A percentile compares a stretch with the other conserved stretches of the same genome.
These are phyloP conservation scores for Automeris io DNA, from an alignment of 2,888 invertebrate genomes.

Conservation along the genomic window DNA sequence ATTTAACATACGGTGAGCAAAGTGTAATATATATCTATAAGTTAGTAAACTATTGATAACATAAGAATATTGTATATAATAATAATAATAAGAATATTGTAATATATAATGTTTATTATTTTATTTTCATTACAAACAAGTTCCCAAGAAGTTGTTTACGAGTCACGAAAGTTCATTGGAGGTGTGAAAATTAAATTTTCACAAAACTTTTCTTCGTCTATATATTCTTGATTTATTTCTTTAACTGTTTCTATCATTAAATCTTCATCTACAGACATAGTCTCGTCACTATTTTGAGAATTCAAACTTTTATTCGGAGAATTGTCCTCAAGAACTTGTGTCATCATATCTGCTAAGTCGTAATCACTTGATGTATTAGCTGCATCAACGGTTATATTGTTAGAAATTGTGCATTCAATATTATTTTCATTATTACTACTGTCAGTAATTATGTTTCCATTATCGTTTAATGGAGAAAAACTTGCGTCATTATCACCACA, in stretches of 20 bases:
- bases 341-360: constrained; percentile 50
- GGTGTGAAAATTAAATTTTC: constrained; percentile 48
- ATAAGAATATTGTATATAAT: too few relatives aligned
- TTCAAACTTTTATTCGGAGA: constrained; percentile 7
- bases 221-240: constrained; percentile 44
- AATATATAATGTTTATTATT: too few relatives aligned
- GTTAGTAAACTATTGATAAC: too few relatives aligned
- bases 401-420: not conserved
- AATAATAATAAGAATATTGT: too few relatives aligned
- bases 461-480: not conserved
- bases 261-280: constrained; percentile 42
- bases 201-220: constrained; percentile 11
- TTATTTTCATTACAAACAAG: not conserved
- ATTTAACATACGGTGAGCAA: too few relatives aligned
- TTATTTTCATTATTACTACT: constrained; percentile 1
- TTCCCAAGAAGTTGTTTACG: not conserved
- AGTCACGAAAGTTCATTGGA: constrained; percentile 46
- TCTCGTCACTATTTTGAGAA: constrained; percentile 15
- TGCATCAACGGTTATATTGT: not conserved
- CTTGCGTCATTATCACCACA: not conserved
- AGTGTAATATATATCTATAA: too few relatives aligned
- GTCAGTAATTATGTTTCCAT: not conserved
- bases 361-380: constrained; percentile 10
- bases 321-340: constrained; percentile 50
- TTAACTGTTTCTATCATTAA: constrained; percentile 44